phyloP scores from a whole-genome alignment of 2,113 vertebrate species.

The Hydrochoerus hydrochaeris region DNA sequence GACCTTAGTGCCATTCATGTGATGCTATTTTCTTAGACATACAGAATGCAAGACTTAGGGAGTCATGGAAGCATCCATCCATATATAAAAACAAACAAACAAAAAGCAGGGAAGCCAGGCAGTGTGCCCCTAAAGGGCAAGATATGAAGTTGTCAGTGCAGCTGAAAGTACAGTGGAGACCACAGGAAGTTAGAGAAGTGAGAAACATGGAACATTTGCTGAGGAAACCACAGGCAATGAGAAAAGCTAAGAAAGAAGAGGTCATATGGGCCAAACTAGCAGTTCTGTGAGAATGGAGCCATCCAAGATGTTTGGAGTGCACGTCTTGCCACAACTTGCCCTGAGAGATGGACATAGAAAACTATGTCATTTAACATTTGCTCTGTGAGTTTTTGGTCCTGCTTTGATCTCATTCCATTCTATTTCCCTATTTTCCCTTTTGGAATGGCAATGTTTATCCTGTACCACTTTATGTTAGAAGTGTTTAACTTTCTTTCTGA shows the following conservation, averaged over 20 bases:
- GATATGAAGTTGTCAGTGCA: not conserved
- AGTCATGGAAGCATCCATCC: not conserved
- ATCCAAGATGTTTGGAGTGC: not conserved
- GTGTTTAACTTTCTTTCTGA: not conserved
- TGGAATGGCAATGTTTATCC: not conserved
- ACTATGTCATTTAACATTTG: not conserved
- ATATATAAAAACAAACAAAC: not conserved
- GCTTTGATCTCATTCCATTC: not conserved
- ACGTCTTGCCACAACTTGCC: not conserved
- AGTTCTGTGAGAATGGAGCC: not conserved
- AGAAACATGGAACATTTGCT: not conserved
- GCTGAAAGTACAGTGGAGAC: not conserved
- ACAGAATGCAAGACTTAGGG: not conserved
- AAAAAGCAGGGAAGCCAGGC: not conserved
- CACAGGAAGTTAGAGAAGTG: not conserved
- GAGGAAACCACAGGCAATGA: not conserved
- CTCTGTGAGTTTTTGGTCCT: not conserved
- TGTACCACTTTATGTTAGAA: not conserved
- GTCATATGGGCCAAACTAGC: too few species aligned
- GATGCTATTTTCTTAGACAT: not conserved
- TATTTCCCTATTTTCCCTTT: not conserved
- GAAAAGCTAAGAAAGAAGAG: not conserved
- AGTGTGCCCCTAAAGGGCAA: not conserved
- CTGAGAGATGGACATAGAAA: not conserved
- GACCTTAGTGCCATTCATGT: not conserved